These are phyloP conservation scores for Porites australiensis DNA, from an alignment of 64 coral and sea anemone species.

Conservation along the genomic window DNA sequence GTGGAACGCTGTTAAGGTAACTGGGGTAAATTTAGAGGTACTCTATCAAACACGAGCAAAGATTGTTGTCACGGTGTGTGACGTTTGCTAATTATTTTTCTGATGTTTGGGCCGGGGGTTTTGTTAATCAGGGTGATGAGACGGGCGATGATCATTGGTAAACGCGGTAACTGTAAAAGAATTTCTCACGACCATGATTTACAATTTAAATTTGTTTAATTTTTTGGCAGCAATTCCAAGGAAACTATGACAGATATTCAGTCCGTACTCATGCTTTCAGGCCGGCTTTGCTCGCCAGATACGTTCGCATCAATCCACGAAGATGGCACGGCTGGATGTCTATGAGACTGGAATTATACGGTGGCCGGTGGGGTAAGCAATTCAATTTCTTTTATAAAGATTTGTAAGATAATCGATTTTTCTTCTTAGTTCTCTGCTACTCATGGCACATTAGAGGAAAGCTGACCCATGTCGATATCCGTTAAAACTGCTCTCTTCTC, in stretches of 20 bases:
- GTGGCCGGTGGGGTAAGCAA: conserved; percentile 39
- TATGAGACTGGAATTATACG: conserved; percentile 74
- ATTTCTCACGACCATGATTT: background rate
- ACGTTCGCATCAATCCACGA: conserved; percentile 54
- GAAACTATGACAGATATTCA: conserved; percentile 68
- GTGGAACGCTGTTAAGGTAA: conserved; percentile 51
- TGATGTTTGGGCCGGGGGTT: no score
- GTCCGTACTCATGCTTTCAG: conserved; percentile 51
- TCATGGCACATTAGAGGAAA: no score
- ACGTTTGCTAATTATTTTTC: no score
- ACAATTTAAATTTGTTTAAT: background rate
- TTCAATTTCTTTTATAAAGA: background rate
- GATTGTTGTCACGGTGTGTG: no score
- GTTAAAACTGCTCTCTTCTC: no score
- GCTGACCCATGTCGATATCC: no score
- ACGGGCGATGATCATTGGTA: background rate
- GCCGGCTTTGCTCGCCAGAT: conserved; percentile 34
- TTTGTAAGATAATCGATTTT: no score
- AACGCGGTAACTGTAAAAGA: no score
- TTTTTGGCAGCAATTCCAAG: conserved; percentile 57
- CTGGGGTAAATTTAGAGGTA: background rate
- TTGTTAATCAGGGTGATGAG: no score
- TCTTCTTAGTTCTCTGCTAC: no score
- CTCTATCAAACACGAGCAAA: no score
- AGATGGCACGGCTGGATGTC: conserved; percentile 56